phyloP scores from a whole-genome alignment of 2,797 vertebrate species.

The Enoplosus armatus region DNA sequence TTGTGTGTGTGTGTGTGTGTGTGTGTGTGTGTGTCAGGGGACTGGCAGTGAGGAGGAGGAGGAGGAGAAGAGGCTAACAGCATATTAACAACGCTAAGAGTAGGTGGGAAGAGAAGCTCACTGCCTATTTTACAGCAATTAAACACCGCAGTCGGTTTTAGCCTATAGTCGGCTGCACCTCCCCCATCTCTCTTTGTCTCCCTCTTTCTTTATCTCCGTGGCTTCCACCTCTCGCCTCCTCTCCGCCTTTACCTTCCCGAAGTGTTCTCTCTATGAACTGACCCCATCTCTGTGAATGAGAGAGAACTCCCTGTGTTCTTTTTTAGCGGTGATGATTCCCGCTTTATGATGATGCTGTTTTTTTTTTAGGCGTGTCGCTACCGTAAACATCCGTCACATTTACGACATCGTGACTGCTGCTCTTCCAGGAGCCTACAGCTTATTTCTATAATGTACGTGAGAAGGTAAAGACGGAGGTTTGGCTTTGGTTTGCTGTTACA shows the following conservation, averaged over 20 bases:
- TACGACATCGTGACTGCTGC: constrained; percentile 9
- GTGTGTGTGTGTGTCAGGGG: constrained; percentile 47
- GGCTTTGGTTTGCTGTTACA: constrained; percentile 18
- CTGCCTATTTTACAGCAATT: constrained; percentile 80
- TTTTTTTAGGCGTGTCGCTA: constrained; percentile 21
- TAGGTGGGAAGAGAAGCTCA: constrained; percentile 75
- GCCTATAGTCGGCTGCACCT: constrained; percentile 62
- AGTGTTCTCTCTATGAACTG: constrained; percentile 22
- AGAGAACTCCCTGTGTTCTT: too few species aligned
- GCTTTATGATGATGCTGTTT: constrained; percentile 33
- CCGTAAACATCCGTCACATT: constrained; percentile 37
- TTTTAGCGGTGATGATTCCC: constrained; percentile 28
- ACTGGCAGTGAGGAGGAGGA: constrained; percentile 51
- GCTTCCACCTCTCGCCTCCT: constrained; percentile 23
- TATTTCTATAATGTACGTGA: constrained; percentile 32
- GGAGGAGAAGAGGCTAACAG: constrained; percentile 71
- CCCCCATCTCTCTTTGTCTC: constrained; percentile 53
- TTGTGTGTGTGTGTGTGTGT: constrained; percentile 32
- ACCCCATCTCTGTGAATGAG: too few species aligned
- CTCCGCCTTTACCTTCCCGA: constrained; percentile 17
- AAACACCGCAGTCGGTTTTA: constrained; percentile 68
- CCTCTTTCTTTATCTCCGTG: constrained; percentile 25
- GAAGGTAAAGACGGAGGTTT: neutral
- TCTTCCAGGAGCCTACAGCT: neutral
- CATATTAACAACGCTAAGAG: constrained; percentile 74